These are phyloP conservation scores for Drosophila pandora DNA, from an alignment of 1,140 invertebrate species.

Conservation along the genomic window DNA sequence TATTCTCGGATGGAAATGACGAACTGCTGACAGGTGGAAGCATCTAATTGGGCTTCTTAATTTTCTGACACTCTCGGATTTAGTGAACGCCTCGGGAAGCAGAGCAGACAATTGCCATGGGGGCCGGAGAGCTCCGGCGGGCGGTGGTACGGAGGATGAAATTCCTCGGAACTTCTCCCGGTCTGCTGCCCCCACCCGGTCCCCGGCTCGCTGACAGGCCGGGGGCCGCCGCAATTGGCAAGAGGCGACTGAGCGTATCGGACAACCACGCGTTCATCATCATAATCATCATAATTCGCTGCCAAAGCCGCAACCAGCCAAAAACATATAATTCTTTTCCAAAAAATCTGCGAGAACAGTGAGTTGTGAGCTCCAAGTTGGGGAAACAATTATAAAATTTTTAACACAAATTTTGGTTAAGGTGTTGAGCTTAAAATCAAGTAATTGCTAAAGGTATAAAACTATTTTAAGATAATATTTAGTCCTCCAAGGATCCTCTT, in stretches of 20 bases:
- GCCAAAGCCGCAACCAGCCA: constrained; percentile 50
- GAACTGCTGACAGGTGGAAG: constrained; percentile 84
- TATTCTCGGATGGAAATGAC: constrained; percentile 78
- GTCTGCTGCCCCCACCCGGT: neutral
- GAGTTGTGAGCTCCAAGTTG: constrained; percentile 1
- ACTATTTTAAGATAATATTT: too few species aligned
- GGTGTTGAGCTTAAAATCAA: neutral
- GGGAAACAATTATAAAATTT: too few species aligned
- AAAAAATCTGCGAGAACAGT: constrained; percentile 48
- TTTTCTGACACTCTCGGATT: constrained; percentile 76
- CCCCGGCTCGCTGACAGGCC: constrained; percentile 50
- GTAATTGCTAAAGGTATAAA: neutral
- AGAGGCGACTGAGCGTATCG: constrained; percentile 68
- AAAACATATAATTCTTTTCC: constrained; percentile 12
- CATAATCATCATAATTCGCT: constrained; percentile 76
- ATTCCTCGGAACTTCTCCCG: constrained; percentile 60
- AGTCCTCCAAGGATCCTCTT: too few species aligned
- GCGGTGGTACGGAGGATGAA: constrained; percentile 38
- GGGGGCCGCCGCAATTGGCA: constrained; percentile 61
- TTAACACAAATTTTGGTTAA: neutral
- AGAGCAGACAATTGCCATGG: constrained; percentile 65
- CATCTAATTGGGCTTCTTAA: constrained; percentile 83
- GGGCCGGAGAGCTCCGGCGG: neutral
- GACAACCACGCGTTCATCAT: constrained; percentile 78
- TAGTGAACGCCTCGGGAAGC: constrained; percentile 29